Evolutionary conservation across 2,888 invertebrate species (phyloP).

Genomic region (Tachina lurida): DNA sequence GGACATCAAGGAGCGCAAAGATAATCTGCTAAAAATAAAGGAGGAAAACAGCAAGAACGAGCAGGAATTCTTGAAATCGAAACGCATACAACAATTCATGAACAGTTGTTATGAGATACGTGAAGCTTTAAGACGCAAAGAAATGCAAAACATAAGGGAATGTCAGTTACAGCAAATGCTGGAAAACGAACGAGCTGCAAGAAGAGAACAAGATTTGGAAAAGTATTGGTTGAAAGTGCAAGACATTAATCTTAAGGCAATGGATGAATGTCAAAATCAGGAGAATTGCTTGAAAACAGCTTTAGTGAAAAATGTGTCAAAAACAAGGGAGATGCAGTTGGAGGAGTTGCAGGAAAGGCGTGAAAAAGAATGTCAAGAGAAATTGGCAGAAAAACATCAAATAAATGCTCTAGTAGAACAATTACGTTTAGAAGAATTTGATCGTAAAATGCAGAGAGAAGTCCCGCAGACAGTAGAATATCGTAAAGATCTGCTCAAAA

Average conservation of each 20-base stretch:
- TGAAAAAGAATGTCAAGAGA: slow-evolving; percentile 69
- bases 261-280: slow-evolving; percentile 73
- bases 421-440: slow-evolving; percentile 75
- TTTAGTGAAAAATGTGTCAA: slow-evolving; percentile 73
- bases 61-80: slow-evolving; percentile 75
- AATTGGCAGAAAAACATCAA: slow-evolving; percentile 71
- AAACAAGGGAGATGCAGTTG: slow-evolving; percentile 73
- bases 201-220: slow-evolving; percentile 74
- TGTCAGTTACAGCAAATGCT: slow-evolving; percentile 79
- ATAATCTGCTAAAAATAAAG: slow-evolving; percentile 76
- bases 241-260: slow-evolving; percentile 71
- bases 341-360: slow-evolving; percentile 68
- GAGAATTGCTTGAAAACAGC: slow-evolving; percentile 74
- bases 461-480: slow-evolving; percentile 69
- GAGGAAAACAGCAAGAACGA: slow-evolving; percentile 74
- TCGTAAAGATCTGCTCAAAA: slow-evolving; percentile 75
- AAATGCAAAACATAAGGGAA: slow-evolving; percentile 75
- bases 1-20: slow-evolving; percentile 78
- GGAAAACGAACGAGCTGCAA: slow-evolving; percentile 76
- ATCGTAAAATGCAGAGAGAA: slow-evolving; percentile 59
- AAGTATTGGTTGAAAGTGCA: slow-evolving; percentile 77
- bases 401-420: slow-evolving; percentile 74
- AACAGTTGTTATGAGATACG: slow-evolving; percentile 80
- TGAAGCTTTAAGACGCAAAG: slow-evolving; percentile 77
- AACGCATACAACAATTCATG: slow-evolving; percentile 79